phyloP scores from a whole-genome alignment of 2,888 invertebrate species.

The Schrankia costaestrigalis region DNA sequence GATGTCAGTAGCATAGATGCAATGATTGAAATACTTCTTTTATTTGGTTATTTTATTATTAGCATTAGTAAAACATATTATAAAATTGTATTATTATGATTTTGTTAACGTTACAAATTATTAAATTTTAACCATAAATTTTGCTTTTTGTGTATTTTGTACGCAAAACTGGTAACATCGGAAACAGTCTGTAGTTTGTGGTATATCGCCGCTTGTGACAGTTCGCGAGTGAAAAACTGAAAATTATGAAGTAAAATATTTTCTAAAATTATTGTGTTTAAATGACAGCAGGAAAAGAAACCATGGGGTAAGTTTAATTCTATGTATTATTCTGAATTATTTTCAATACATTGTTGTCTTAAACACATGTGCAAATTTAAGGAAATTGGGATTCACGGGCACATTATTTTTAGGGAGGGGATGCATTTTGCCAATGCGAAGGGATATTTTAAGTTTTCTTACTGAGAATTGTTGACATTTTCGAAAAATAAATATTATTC shows the following conservation, averaged over 20 bases:
- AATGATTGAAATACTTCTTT: background rate
- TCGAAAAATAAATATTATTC: constrained; percentile 3
- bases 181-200: constrained; percentile 45
- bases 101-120: too few relatives aligned
- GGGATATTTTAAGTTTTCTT: constrained; percentile 66
- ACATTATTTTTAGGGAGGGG: constrained; percentile 78
- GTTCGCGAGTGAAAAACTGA: constrained; percentile 53
- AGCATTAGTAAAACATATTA: too few relatives aligned
- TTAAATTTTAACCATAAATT: too few relatives aligned
- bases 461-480: constrained; percentile 3
- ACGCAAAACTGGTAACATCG: constrained; percentile 16
- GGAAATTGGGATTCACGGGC: constrained; percentile 50
- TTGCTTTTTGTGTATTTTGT: too few relatives aligned
- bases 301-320: constrained; percentile 85
- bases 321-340: constrained; percentile 15
- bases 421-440: constrained; percentile 74
- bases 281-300: constrained; percentile 91
- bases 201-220: constrained; percentile 54
- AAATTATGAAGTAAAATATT: constrained; percentile 65
- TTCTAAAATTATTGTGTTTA: constrained; percentile 72
- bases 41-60: too few relatives aligned
- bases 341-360: constrained; percentile 7
- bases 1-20: constrained; percentile 10
- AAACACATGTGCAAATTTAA: constrained; percentile 14
- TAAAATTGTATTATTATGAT: too few relatives aligned